Evolutionary conservation across 2,888 invertebrate species (phyloP), one percentile per base, ranked within the genome.

Genomic region (Luperina testacea): DNA sequence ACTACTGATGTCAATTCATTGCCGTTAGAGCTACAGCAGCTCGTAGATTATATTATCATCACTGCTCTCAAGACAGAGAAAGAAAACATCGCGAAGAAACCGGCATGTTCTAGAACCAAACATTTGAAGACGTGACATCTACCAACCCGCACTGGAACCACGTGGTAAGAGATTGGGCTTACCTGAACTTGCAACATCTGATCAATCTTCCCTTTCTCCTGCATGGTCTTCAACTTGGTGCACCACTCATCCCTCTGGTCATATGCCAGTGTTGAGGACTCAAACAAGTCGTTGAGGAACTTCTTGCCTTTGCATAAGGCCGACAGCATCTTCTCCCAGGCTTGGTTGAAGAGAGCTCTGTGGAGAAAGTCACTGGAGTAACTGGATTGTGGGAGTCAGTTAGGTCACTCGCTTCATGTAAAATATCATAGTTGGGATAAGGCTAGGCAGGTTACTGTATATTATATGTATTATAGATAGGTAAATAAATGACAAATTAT

Each of bases 211-310:
- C 98, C 97, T 87, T 98, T 97, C 88, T 98, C 98, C 87, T 98
- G 97, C 75, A 98, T 94, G 0, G 98, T 97, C 69, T 97, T 96
- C 83, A 98, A 97, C 93, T 98, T 98, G 72, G 97, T 94, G 88
- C 97, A 97, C 96, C 97, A 98, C 89, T 98, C 97, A 90, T 98
- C 98, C 79, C 98, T 94, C 93, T 98, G 98, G 92, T 98, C 98
- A 89, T 98, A 98, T 0, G 98, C 98, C 72, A 98, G 96, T 20
- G 98, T 98, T 0, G 98, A 98, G 69, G 98, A 98, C 91, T 98
- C 98, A 81, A 98, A 98, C 42, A 98, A 95, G 89, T 98, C 98
- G 38, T 97, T 97, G 90, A 98, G 98, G 89, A 98, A 97, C 91
- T 97, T 97, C 92, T 98, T 98, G n/a, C 98, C 98, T 78, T 93